Conservation (phyloP, 2,888 invertebrate genomes). For the Sinotaia quadrata region DNA sequence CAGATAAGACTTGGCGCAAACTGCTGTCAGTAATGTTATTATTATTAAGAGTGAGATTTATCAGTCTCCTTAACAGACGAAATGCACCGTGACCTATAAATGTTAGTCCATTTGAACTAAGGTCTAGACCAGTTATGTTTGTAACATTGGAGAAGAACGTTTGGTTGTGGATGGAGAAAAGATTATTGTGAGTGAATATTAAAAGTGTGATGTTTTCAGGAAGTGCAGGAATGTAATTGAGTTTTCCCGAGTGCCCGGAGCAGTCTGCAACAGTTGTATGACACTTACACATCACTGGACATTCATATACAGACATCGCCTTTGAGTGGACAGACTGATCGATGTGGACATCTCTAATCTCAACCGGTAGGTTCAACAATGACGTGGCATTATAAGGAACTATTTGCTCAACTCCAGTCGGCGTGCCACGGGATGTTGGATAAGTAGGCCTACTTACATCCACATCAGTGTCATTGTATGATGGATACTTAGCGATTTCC, state of each 20-base stretch:
- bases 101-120: slow-evolving; percentile 16
- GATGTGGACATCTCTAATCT: too few relatives aligned
- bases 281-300: slow-evolving; percentile 3
- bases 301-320: too few relatives aligned
- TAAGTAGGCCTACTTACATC: too few relatives aligned
- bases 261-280: neutral
- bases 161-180: neutral
- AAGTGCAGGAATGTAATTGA: slow-evolving; percentile 5
- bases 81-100: slow-evolving; percentile 15
- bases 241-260: neutral
- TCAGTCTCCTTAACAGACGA: slow-evolving; percentile 2
- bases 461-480: too few relatives aligned
- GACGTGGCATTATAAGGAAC: too few relatives aligned
- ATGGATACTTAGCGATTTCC: too few relatives aligned
- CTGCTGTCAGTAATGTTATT: neutral
- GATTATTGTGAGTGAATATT: slow-evolving; percentile 20
- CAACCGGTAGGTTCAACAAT: too few relatives aligned
- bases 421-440: too few relatives aligned
- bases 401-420: too few relatives aligned
- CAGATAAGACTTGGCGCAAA: neutral
- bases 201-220: slow-evolving; percentile 17
- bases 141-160: slow-evolving; percentile 28
- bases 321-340: too few relatives aligned
- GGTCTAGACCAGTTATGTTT: slow-evolving; percentile 11
- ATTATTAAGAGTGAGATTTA: slow-evolving; percentile 21